phyloP scores from a whole-genome alignment of 2,113 vertebrate species.

The Gnathonemus longibarbis region DNA sequence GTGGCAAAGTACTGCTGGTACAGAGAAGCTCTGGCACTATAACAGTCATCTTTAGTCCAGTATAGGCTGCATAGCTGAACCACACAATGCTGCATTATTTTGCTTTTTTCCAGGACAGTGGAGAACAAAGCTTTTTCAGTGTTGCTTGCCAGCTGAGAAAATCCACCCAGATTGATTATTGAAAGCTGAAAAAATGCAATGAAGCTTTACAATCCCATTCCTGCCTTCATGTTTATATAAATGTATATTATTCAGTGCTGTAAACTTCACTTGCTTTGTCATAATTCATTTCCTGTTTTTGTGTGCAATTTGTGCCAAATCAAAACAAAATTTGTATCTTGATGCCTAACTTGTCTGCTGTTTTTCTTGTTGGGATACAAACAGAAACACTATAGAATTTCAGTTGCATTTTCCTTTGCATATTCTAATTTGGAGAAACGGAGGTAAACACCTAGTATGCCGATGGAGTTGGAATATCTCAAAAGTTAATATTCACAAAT shows the following conservation, averaged over 20 bases:
- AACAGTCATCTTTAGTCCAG: neutral
- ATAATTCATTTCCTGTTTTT: neutral
- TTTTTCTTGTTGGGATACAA: neutral
- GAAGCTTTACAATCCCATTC: neutral
- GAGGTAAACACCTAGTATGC: neutral
- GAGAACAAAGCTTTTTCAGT: conserved; percentile 5
- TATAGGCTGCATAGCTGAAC: neutral
- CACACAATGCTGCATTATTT: neutral
- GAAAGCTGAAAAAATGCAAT: neutral
- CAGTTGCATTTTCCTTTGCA: neutral
- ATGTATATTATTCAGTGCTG: neutral
- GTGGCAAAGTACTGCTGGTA: neutral
- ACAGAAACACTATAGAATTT: neutral
- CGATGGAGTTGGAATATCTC: neutral
- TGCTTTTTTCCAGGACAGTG: neutral
- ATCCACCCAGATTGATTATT: neutral
- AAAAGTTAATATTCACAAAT: neutral
- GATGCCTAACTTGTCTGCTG: neutral
- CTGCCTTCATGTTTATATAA: neutral
- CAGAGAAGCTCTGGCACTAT: neutral
- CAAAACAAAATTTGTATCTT: neutral
- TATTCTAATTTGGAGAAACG: neutral
- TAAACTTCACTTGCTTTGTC: neutral
- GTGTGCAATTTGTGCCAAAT: neutral
- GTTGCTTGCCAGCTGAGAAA: neutral